Evolutionary conservation across 2,113 vertebrate species (phyloP).

Genomic region (Cololabis saira): DNA sequence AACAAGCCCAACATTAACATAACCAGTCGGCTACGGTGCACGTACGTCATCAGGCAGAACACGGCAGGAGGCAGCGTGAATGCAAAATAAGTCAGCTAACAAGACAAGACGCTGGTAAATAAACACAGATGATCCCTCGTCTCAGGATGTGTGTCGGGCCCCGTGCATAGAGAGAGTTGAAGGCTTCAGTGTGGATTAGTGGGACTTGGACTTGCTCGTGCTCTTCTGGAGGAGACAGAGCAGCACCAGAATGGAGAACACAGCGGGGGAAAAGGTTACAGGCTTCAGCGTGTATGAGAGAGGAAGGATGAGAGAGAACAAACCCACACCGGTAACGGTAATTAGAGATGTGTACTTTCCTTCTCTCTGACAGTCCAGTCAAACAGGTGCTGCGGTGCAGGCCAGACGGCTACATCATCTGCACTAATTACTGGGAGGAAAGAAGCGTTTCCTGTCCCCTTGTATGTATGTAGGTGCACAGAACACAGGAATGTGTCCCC

Average conservation of each 20-base stretch:
- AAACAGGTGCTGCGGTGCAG: conserved; percentile 21
- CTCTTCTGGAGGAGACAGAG: conserved; percentile 65
- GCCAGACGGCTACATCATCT: conserved; percentile 18
- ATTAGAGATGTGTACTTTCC: conserved; percentile 46
- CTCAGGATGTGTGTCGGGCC: conserved; percentile 50
- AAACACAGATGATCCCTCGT: conserved; percentile 59
- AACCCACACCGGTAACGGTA: conserved; percentile 41
- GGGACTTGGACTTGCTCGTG: conserved; percentile 62
- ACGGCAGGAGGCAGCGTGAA: conserved; percentile 42
- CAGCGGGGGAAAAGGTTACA: conserved; percentile 66
- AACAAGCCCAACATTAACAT: background rate
- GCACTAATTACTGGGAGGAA: conserved; percentile 18
- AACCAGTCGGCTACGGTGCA: conserved; percentile 9
- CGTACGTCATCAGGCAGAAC: conserved; percentile 38
- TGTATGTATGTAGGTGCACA: too few species aligned
- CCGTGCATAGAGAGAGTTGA: conserved; percentile 50
- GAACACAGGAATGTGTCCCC: conserved; percentile 16
- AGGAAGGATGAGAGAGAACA: conserved; percentile 51
- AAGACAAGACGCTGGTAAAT: conserved; percentile 65
- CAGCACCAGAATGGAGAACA: conserved; percentile 62
- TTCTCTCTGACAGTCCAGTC: conserved; percentile 24
- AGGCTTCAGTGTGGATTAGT: conserved; percentile 68
- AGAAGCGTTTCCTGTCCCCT: background rate
- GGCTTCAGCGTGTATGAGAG: conserved; percentile 53
- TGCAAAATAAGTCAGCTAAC: conserved; percentile 61